Evolutionary conservation across 2,888 invertebrate species (phyloP).

Genomic region (Dione vanillae): DNA sequence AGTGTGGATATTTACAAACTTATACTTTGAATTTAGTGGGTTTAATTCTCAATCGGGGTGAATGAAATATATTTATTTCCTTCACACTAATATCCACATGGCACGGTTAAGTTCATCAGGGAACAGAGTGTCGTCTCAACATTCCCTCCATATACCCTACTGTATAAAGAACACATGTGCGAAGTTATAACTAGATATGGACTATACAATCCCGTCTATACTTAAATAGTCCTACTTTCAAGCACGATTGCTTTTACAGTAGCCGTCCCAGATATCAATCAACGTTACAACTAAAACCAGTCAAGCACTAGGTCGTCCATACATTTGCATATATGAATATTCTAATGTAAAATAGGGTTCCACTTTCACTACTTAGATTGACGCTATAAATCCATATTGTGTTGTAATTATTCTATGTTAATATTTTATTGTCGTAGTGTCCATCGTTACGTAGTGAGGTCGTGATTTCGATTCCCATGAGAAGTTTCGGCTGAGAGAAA

Average conservation of each 20-base stretch:
- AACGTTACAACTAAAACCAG: conserved; percentile 20
- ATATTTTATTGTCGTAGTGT: not conserved
- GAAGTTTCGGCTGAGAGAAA: not conserved
- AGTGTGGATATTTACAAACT: no score
- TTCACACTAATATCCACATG: no score
- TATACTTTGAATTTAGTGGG: no score
- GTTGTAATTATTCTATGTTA: not conserved
- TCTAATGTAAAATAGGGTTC: not conserved
- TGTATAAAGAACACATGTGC: no score
- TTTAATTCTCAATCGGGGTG: no score
- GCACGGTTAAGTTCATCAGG: no score
- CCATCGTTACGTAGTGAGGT: not conserved
- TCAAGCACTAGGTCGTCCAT: conserved; percentile 17
- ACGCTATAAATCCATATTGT: conserved; percentile 4
- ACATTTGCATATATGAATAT: conserved; percentile 17
- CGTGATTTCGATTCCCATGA: not conserved
- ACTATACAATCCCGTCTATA: not conserved
- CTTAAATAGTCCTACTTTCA: not conserved
- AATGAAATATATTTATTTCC: no score
- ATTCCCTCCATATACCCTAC: no score
- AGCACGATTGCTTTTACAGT: not conserved
- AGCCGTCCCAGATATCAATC: conserved; percentile 22
- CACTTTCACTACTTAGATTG: conserved; percentile 16
- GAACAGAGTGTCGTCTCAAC: no score
- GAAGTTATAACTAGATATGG: not conserved